These are phyloP conservation scores for Pardalotus punctatus DNA, from an alignment of 2,113 vertebrate species.

Conservation along the genomic window DNA sequence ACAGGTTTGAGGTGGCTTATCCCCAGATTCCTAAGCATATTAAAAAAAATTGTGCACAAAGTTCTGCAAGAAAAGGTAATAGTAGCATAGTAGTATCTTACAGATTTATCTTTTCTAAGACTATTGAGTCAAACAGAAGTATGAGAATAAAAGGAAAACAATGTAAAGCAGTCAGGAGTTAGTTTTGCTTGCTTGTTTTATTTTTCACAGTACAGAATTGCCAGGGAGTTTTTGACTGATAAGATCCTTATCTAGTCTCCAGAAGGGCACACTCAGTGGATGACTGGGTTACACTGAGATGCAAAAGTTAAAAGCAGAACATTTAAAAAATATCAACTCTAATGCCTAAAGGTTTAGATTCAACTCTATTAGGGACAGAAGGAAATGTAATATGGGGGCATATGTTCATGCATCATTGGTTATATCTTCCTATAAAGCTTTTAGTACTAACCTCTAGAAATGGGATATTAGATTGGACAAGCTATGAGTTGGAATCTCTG, in stretches of 20 bases:
- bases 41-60: not conserved
- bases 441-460: not conserved
- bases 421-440: not conserved
- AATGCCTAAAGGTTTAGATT: not conserved
- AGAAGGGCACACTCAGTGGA: not conserved
- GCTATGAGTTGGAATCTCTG: not conserved
- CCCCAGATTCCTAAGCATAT: not conserved
- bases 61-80: not conserved
- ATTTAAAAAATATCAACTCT: not conserved
- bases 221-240: not conserved
- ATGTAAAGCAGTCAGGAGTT: not conserved
- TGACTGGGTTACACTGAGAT: not conserved
- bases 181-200: not conserved
- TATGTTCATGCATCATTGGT: not conserved
- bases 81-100: not conserved
- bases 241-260: not conserved
- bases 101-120: not conserved
- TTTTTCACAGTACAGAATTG: not conserved
- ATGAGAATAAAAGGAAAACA: not conserved
- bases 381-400: not conserved
- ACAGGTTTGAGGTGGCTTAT: not conserved
- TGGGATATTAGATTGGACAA: not conserved
- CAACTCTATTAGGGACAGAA: not conserved
- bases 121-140: not conserved
- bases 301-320: not conserved